Conservation (phyloP, 30 jellyfish, hydroid and myxozoan species). For the Cassiopea xamachana region DNA sequence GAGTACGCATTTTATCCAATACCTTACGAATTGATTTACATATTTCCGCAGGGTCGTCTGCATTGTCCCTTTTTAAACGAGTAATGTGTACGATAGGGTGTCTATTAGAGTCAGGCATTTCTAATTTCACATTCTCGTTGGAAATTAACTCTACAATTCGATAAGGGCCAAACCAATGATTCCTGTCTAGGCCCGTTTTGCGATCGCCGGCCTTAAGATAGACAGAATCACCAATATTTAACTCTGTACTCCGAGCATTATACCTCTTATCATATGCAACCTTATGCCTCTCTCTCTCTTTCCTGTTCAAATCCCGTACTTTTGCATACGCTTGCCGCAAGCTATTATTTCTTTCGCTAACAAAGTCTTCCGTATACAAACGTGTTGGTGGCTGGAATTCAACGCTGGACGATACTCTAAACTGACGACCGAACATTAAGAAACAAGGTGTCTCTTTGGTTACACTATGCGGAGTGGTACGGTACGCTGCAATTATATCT, state of each 20-base stretch:
- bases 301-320: slow-evolving; percentile 24
- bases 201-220: slow-evolving; percentile 31
- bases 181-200: slow-evolving; percentile 26
- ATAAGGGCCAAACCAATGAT: slow-evolving; percentile 31
- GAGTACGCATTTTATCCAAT: slow-evolving; percentile 10
- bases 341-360: slow-evolving; percentile 16
- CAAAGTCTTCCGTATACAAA: slow-evolving; percentile 25
- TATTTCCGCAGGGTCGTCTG: slow-evolving; percentile 14
- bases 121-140: slow-evolving; percentile 11
- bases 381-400: slow-evolving; percentile 30
- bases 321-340: slow-evolving; percentile 17
- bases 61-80: slow-evolving; percentile 14
- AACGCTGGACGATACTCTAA: slow-evolving; percentile 30
- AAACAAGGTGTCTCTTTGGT: slow-evolving; percentile 46
- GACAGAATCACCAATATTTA: slow-evolving; percentile 27
- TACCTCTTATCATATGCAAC: slow-evolving; percentile 21
- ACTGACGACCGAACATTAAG: slow-evolving; percentile 27
- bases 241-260: background rate
- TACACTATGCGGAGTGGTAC: slow-evolving; percentile 44
- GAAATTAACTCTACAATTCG: background rate
- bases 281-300: slow-evolving; percentile 31
- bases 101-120: slow-evolving; percentile 19
- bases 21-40: background rate
- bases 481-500: slow-evolving; percentile 25
- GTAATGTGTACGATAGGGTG: slow-evolving; percentile 12